A percentile compares a stretch with the other conserved stretches of the same genome.
Conservation (phyloP, 1,140 invertebrate species). For the Caerostris extrusa region DNA sequence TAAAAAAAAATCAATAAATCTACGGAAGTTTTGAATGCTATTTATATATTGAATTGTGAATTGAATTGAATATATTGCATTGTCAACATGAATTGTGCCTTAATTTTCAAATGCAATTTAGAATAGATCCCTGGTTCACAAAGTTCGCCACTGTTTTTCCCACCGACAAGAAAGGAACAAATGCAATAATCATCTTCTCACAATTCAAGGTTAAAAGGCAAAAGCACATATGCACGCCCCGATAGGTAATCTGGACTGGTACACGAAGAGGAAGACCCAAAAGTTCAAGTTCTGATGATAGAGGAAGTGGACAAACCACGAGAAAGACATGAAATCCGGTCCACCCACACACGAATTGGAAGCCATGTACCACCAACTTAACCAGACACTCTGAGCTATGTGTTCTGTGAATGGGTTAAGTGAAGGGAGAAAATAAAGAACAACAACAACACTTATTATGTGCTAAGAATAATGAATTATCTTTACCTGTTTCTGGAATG, state of each 20-base stretch:
- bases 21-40: too few relatives aligned
- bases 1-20: too few relatives aligned
- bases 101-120: too few relatives aligned
- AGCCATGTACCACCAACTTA: slow-evolving; percentile 13
- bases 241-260: neutral
- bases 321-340: slow-evolving; percentile 19
- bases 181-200: neutral
- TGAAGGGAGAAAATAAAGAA: slow-evolving; percentile 1
- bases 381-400: neutral
- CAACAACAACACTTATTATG: slow-evolving; percentile 36
- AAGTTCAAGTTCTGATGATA: neutral
- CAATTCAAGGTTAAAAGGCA: slow-evolving; percentile 7
- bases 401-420: slow-evolving; percentile 17
- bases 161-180: neutral
- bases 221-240: neutral
- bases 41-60: too few relatives aligned
- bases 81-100: too few relatives aligned
- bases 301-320: slow-evolving; percentile 18
- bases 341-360: slow-evolving; percentile 22
- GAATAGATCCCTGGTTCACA: too few relatives aligned
- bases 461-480: slow-evolving; percentile 40
- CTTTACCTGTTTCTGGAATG: slow-evolving; percentile 2
- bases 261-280: neutral
- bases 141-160: neutral
- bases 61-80: too few relatives aligned